A percentile compares a stretch with the other conserved stretches of the same genome.
phyloP scores from a whole-genome alignment of 2,888 invertebrate species.

The Acanthoscelides obtectus region DNA sequence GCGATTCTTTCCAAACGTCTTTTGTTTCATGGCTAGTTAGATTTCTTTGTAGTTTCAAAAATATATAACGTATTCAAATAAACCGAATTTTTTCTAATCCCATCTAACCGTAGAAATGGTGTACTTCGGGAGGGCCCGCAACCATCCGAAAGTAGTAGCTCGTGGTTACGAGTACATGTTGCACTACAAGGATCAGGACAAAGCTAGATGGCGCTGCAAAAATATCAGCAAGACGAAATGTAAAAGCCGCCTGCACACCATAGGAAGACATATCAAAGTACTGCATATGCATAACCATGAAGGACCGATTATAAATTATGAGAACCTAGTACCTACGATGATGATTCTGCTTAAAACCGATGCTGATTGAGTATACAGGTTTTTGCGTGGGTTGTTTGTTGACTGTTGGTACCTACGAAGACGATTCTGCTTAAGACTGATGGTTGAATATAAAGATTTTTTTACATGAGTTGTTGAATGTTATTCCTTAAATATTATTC shows the following conservation, averaged over 20 bases:
- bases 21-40: too few relatives aligned
- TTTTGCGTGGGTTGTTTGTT: too few relatives aligned
- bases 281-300: conserved; percentile 19
- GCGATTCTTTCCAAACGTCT: too few relatives aligned
- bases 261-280: conserved; percentile 18
- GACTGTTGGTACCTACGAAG: too few relatives aligned
- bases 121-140: conserved; percentile 28
- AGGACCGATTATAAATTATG: neutral
- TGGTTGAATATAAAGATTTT: too few relatives aligned
- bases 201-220: conserved; percentile 30
- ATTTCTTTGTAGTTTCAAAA: too few relatives aligned
- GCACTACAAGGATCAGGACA: conserved; percentile 17
- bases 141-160: conserved; percentile 26
- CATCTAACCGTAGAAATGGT: conserved; percentile 13
- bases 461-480: too few relatives aligned
- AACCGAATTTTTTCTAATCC: neutral
- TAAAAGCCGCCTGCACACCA: conserved; percentile 20
- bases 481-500: too few relatives aligned
- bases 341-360: too few relatives aligned
- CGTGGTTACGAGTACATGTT: conserved; percentile 26
- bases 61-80: too few relatives aligned
- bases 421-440: too few relatives aligned
- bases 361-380: too few relatives aligned
- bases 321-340: neutral
- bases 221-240: conserved; percentile 21